Evolutionary conservation across 2,888 invertebrate genomes (phyloP).

Genomic region (Xestia xanthographa): DNA sequence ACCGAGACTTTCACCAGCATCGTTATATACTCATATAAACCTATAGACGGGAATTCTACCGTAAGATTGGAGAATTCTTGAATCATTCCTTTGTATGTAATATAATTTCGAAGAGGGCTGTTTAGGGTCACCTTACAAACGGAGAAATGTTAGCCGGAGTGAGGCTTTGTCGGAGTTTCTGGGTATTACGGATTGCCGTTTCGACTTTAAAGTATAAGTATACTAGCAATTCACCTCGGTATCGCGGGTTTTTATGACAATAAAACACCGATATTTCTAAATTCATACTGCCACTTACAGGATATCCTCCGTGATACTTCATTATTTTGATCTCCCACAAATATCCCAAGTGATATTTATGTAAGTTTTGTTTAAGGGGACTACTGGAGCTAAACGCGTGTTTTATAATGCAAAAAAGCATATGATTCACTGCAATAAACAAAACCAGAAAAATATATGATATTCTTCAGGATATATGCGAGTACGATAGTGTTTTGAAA

Average conservation of each 20-base stretch:
- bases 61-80: not conserved
- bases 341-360: too few species aligned
- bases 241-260: not conserved
- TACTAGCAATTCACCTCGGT: not conserved
- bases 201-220: not conserved
- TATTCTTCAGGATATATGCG: too few species aligned
- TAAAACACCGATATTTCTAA: not conserved
- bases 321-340: too few species aligned
- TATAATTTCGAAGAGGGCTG: conserved; percentile 23
- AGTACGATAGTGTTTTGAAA: too few species aligned
- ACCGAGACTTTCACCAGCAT: not conserved
- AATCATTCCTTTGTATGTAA: conserved; percentile 30
- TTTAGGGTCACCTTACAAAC: conserved; percentile 14
- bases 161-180: not conserved
- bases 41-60: not conserved
- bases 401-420: too few species aligned
- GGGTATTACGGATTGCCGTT: not conserved
- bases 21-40: not conserved
- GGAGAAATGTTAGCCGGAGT: not conserved
- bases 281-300: too few species aligned
- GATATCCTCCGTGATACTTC: too few species aligned
- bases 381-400: too few species aligned
- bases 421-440: too few species aligned
- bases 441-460: too few species aligned
- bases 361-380: too few species aligned